Percentiles rank a stretch among this genome's conserved stretches.
Conservation (phyloP, 1,140 invertebrate species). For the Ips nitidus region DNA sequence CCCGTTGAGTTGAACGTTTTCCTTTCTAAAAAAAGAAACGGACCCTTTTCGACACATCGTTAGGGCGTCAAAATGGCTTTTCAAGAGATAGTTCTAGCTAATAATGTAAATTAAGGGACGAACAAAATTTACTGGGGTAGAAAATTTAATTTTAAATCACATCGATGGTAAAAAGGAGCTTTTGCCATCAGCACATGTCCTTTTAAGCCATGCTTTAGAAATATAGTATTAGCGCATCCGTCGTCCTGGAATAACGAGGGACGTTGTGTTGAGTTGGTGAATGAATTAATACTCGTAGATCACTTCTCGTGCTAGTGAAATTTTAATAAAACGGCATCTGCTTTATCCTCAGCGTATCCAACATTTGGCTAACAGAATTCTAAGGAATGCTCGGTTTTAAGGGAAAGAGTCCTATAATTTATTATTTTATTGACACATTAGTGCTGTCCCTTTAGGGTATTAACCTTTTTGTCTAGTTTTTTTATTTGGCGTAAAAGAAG, state of each 20-base stretch:
- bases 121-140: conserved; percentile 23
- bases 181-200: not conserved
- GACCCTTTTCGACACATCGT: conserved; percentile 28
- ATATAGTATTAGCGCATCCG: not conserved
- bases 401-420: conserved; percentile 28
- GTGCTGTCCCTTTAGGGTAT: conserved; percentile 30
- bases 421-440: conserved; percentile 35
- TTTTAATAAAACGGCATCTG: conserved; percentile 25
- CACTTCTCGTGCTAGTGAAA: conserved; percentile 9
- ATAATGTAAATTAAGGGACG: conserved; percentile 33
- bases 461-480: conserved; percentile 14
- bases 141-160: conserved; percentile 31
- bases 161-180: conserved; percentile 14
- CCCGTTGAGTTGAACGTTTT: not conserved
- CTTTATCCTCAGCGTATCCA: conserved; percentile 4
- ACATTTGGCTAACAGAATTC: conserved; percentile 32
- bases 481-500: not conserved
- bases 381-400: conserved; percentile 15
- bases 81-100: conserved; percentile 26
- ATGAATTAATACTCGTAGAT: conserved; percentile 9
- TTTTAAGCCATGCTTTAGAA: not conserved
- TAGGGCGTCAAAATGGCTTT: conserved; percentile 11
- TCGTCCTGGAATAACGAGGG: not conserved
- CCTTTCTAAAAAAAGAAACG: conserved; percentile 22
- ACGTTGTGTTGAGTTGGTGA: not conserved